Base-by-base conservation (phyloP, 2,113 vertebrate genomes). In the Trematocara stigmaticum region DNA sequence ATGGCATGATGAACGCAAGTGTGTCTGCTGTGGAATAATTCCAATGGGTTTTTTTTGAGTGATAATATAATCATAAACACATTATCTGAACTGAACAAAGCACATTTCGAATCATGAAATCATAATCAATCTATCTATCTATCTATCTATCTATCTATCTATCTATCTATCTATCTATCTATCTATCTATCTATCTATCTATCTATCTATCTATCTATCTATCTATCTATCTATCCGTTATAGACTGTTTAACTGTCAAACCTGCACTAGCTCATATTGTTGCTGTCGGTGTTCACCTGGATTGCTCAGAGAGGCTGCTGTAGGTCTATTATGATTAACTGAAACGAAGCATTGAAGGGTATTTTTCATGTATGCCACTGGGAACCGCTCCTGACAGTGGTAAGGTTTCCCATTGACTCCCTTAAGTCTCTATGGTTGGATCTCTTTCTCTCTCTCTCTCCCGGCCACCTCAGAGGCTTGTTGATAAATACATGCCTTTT, bases 251-350 rank as follows among this genome's bases (percentile, higher is more conserved):
- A 31, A 78, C 74, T 64, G 90, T 90, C 47, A 82, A 6, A 83
- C 87, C 87, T 88, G 85, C 52, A 49, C 9, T 61, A 89, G 86
- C 92, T 95, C 83, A 81, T 88, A 88, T 93, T 94, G 83, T 92
- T 95, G 89, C 93, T 93, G 80, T 92, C 94, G 96, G 96, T 96
- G 96, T 96, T 97, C 95, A 95, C 94, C 95, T 96, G 83, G 90
- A 88, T 88, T 95, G 95, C 95, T 95, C 96, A 95, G 91, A 94
- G 89, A 94, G 87, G 94, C 93, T 94, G 95, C 94, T 96, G 94
- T 95, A 91, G 78, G 95, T 95, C 94, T 96, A 91, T 96, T 91
- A 94, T 92, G 95, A 96, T 93, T 94, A 94, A 95, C 95, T 94
- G 92, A 95, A 95, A 95, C 94, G 95, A 96, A 95, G 87, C 85